Evolutionary conservation across 30 jellyfish, hydroid and myxozoan species (phyloP).

Genomic region (Sanderia malayensis): DNA sequence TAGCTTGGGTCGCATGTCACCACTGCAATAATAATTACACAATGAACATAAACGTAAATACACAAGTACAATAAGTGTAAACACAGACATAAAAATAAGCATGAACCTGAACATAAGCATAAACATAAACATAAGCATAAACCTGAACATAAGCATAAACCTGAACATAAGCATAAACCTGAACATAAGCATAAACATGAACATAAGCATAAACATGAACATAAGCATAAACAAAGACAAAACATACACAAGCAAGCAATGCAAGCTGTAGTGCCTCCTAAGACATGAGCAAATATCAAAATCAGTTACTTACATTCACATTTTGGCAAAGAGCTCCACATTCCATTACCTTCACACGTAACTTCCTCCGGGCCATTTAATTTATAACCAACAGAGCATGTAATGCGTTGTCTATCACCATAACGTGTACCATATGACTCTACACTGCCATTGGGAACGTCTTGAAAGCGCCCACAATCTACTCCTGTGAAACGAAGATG

Average conservation of each 20-base stretch:
- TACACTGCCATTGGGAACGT: not conserved
- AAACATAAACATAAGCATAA: too few species aligned
- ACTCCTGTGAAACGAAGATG: constrained; percentile 5
- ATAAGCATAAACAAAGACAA: not conserved
- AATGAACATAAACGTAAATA: too few species aligned
- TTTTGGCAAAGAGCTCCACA: not conserved
- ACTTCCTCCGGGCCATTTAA: not conserved
- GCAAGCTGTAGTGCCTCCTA: too few species aligned
- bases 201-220: too few species aligned
- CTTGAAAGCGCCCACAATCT: constrained; percentile 5
- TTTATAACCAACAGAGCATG: not conserved
- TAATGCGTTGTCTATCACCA: not conserved
- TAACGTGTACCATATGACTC: constrained; percentile 7
- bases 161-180: not conserved
- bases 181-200: too few species aligned
- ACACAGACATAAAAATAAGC: not conserved
- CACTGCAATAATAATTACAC: too few species aligned
- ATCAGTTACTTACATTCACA: constrained; percentile 4
- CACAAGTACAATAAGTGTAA: not conserved
- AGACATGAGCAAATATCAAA: not conserved
- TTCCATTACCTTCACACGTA: constrained; percentile 6
- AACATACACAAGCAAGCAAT: not conserved
- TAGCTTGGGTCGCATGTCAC: constrained; percentile 38
- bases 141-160: not conserved
- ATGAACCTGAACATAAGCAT: not conserved